Evolutionary conservation across 2,113 vertebrate species (phyloP).

Genomic region (Ammodytes dubius): DNA sequence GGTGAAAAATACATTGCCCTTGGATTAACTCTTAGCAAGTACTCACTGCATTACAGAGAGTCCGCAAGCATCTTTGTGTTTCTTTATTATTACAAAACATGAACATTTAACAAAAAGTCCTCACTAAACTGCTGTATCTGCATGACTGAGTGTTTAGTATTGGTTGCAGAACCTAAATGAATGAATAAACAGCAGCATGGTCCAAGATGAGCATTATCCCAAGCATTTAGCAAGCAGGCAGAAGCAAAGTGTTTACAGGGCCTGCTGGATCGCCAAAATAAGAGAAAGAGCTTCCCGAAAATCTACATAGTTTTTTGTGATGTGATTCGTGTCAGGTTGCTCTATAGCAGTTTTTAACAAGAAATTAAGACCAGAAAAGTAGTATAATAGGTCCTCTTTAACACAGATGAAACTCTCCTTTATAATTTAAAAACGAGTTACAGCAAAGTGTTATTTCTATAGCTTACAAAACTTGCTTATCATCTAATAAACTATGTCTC

Average conservation of each 20-base stretch:
- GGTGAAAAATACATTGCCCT: neutral
- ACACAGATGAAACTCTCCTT: too few species aligned
- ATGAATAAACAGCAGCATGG: neutral
- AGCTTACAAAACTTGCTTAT: neutral
- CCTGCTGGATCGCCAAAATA: too few species aligned
- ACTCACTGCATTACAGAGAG: neutral
- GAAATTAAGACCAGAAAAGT: too few species aligned
- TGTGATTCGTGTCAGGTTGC: too few species aligned
- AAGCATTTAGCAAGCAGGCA: too few species aligned
- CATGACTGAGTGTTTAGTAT: neutral
- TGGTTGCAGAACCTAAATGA: neutral
- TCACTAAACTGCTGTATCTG: neutral
- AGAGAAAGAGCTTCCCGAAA: too few species aligned
- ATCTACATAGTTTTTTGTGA: too few species aligned
- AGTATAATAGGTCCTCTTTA: too few species aligned
- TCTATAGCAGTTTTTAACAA: too few species aligned
- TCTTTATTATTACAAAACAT: neutral
- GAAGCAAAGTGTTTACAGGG: too few species aligned
- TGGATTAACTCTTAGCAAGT: neutral
- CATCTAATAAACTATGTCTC: too few species aligned
- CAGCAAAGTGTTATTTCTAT: neutral
- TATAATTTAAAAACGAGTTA: too few species aligned
- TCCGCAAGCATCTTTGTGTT: neutral
- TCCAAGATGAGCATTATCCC: neutral
- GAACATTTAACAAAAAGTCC: neutral